Evolutionary conservation across 53 echinoderm and acorn worm species (phyloP).

Genomic region (Patiria pectinifera): DNA sequence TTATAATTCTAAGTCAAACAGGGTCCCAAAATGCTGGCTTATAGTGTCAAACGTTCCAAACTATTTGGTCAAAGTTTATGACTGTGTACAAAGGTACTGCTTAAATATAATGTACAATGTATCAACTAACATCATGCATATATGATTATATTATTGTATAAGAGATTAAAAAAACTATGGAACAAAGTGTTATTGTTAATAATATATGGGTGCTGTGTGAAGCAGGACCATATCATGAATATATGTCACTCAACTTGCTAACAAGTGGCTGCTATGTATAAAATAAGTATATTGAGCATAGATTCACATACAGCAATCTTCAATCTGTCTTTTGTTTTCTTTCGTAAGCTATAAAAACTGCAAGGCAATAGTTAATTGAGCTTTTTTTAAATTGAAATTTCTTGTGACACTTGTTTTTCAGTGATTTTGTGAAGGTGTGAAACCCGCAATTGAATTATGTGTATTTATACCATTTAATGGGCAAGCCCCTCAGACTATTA

Average conservation of each 20-base stretch:
- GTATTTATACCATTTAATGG: too few species aligned
- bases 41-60: not conserved
- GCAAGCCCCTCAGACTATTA: too few species aligned
- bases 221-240: not conserved
- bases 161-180: conserved; percentile 41
- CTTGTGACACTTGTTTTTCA: not conserved
- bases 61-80: not conserved
- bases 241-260: not conserved
- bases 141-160: conserved; percentile 19
- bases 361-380: conserved; percentile 42
- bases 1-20: not conserved
- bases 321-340: not conserved
- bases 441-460: not conserved
- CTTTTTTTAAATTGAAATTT: conserved; percentile 1
- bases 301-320: not conserved
- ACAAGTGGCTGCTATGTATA: conserved; percentile 33
- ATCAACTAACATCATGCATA: conserved; percentile 39
- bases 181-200: conserved; percentile 37
- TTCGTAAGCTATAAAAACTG: conserved; percentile 20
- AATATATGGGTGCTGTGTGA: conserved; percentile 8
- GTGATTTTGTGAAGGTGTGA: not conserved
- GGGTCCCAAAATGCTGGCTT: conserved; percentile 16
- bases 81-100: conserved; percentile 39
- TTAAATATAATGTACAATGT: not conserved
- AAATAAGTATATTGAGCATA: not conserved